Evolutionary conservation across 2,113 vertebrate species (phyloP), one percentile per base, ranked within the genome.

Genomic region (Ornithorhynchus anatinus): DNA sequence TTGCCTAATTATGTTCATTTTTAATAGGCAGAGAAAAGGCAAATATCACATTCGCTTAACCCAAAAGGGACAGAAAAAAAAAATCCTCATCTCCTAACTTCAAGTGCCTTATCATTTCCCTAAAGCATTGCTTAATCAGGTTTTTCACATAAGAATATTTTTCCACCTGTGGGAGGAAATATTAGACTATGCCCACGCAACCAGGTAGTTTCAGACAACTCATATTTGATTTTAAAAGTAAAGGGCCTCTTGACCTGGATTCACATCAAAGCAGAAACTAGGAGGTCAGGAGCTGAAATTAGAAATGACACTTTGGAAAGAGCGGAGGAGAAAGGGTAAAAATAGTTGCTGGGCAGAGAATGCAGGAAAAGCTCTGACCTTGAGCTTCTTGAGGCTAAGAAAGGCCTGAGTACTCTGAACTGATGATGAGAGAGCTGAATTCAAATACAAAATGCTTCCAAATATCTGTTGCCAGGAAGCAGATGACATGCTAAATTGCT

Each of bases 401-500:
- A 69, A 47, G 73, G 82, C 69, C 16, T 9, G 67, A 65, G 73
- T 60, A 72, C 73, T 61, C 79, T 74, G 74, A 73, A 67, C 51
- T n/a, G 44, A 68, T 73, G 86, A 86, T 88, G 83, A 91, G 90
- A 89, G 76, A 85, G 63, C 62, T 74, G 79, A 90, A 90, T 88
- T 61, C 85, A 81, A 86, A 67, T 85, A 89, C 72, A 86, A 85
- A 93, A 79, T 72, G 75, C 86, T 86, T 88, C 92, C 85, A 92
- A 89, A 86, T 93, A 88, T 92, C 88, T 91, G 80, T 84, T 89
- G 87, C 84, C 90, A 94, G 93, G 93, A 94, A 93, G 88, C 92
- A 91, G 89, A 92, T 93, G 93, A 94, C 92, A 93, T 89, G 84
- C 72, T 88, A 90, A 93, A 94, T 93, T 91, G 85, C 90, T 91